Base-by-base conservation (phyloP, 2,888 invertebrate genomes). In the Graphium colonna region DNA sequence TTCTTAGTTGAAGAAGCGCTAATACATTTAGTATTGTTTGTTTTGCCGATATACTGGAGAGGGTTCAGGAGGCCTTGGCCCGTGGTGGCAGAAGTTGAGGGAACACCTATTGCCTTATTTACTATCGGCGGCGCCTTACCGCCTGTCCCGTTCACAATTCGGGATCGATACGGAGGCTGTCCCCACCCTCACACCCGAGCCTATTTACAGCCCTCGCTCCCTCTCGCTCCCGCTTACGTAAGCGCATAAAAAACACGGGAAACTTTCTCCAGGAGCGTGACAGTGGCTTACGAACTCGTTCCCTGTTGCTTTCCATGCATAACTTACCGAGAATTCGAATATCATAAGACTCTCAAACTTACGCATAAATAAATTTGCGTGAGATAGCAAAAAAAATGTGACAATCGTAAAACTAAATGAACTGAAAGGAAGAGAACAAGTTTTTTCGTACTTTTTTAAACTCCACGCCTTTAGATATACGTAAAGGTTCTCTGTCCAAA, bases 131-230 rank as follows among this genome's bases (percentile, higher is more conserved):
- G 64, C 69, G 69, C 64, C 67, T 64, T 58, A 57, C 55, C 66
- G 69, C 65, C 71, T 68, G 72, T 69, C 68, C 70, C 67, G 72
- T 67, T 70, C 71, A 69, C 70, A 65, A 71, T 73, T 73, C 64
- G 63, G 77, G 82, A 84, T 86, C 85, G 79, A 86, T 86, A 86
- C 82, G 70, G 71, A 77, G 76, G 69, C 75, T 75, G 76, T 75
- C 76, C 78, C 76, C 75, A 68, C 73, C 73, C 77, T 68, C 71
- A 66, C 71, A 55, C 60, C 58, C 57, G 56, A 60, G 60, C 52
- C 58, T 64, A 60, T 63, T 62, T 61, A 57, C 49, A 56, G 54
- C 58, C 49, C 40, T 51, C 52, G 57, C 56, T 51, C 58, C 51
- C 51, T 61, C 58, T 58, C 56, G 40, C 56, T 54, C 49, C 12